phyloP scores from a whole-genome alignment of 1,140 invertebrate species.

The Xylocopa sonorina region DNA sequence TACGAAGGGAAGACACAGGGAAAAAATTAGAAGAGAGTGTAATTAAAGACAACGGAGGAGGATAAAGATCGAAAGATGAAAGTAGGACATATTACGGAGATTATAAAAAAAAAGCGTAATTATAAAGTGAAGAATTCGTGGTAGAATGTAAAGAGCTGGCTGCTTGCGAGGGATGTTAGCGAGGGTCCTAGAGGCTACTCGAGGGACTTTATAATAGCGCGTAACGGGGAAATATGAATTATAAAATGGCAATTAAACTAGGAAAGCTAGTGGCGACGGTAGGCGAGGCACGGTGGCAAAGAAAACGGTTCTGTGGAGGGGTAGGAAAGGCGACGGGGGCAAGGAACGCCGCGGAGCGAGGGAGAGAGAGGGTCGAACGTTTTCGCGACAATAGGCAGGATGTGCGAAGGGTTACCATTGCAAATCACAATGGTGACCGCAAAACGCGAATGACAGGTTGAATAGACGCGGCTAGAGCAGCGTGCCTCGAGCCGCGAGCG shows the following conservation, averaged over 20 bases:
- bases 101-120: not conserved
- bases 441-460: conserved; percentile 73
- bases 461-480: conserved; percentile 72
- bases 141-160: too few species aligned
- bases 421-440: conserved; percentile 77
- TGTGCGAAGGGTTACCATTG: conserved; percentile 74
- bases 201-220: not conserved
- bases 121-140: too few species aligned
- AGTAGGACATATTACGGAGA: too few species aligned
- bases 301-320: conserved; percentile 23
- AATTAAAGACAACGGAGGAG: not conserved
- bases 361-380: conserved; percentile 38
- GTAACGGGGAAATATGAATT: not conserved
- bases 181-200: too few species aligned
- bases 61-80: not conserved
- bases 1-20: not conserved
- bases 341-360: conserved; percentile 36
- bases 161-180: not conserved
- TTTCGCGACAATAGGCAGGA: conserved; percentile 75
- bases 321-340: not conserved
- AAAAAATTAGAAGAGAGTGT: not conserved
- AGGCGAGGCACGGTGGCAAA: not conserved
- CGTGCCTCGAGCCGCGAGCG: conserved; percentile 47
- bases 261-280: not conserved
- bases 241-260: not conserved